Evolutionary conservation across 1,140 invertebrate genomes (phyloP).

Genomic region (Agrilus planipennis): DNA sequence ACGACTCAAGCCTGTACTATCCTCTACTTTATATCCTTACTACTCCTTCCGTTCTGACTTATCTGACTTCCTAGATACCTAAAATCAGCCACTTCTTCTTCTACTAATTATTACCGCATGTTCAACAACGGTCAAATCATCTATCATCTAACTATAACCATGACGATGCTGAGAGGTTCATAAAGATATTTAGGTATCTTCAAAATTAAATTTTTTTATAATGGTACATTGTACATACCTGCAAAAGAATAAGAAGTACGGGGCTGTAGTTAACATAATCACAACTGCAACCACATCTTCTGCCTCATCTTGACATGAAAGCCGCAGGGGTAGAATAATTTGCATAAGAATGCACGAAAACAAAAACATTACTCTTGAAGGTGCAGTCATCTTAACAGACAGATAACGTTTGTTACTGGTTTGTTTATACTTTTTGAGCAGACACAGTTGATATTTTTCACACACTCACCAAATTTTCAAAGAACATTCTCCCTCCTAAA

Average conservation of each 20-base stretch:
- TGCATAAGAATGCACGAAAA: slow-evolving; percentile 82
- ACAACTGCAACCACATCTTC: slow-evolving; percentile 87
- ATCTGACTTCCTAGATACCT: no score
- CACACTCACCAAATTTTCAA: slow-evolving; percentile 69
- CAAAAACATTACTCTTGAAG: slow-evolving; percentile 85
- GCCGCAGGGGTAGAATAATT: slow-evolving; percentile 67
- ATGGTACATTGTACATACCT: slow-evolving; percentile 44
- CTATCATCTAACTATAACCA: no score
- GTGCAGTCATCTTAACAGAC: slow-evolving; percentile 64
- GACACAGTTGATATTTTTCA: neutral
- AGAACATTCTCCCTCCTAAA: slow-evolving; percentile 77
- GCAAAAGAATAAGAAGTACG: slow-evolving; percentile 98
- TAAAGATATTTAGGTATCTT: no score
- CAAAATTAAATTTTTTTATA: neutral
- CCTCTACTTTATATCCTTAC: no score
- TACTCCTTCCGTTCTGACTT: no score
- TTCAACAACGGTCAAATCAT: no score
- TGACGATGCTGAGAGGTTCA: no score
- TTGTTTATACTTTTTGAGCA: neutral
- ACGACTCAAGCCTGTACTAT: no score
- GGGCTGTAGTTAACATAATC: slow-evolving; percentile 91
- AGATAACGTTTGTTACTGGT: neutral
- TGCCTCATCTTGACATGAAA: slow-evolving; percentile 69
- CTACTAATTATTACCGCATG: no score
- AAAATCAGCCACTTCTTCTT: no score